These are phyloP conservation scores for Thalassoma bifasciatum DNA, from an alignment of 2,113 vertebrate genomes.

Conservation along the genomic window DNA sequence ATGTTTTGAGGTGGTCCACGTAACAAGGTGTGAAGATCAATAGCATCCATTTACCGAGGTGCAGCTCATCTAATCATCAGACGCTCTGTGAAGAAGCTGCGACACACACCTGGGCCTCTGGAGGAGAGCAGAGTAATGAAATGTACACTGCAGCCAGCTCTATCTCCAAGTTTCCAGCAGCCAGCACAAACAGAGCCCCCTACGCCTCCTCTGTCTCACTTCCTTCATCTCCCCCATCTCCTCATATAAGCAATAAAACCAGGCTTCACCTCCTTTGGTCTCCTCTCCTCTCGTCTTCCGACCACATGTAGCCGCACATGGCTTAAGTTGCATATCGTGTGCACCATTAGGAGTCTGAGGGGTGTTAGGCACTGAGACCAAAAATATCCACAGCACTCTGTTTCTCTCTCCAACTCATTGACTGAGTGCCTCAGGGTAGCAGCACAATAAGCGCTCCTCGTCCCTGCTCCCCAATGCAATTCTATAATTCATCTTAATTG, in stretches of 20 bases:
- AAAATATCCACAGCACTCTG: conserved; percentile 69
- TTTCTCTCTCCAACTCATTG: conserved; percentile 65
- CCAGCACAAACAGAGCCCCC: conserved; percentile 65
- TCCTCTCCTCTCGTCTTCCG: conserved; percentile 2
- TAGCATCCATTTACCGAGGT: conserved; percentile 78
- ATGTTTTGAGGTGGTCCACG: conserved; percentile 66
- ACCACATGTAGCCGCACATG: conserved; percentile 38
- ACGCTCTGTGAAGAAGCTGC: conserved; percentile 62
- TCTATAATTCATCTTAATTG: conserved; percentile 84
- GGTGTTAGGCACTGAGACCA: conserved; percentile 55
- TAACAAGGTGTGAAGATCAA: conserved; percentile 82
- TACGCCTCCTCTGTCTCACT: conserved; percentile 38
- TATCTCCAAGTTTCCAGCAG: conserved; percentile 55
- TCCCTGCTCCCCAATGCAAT: conserved; percentile 64
- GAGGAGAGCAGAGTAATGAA: conserved; percentile 79
- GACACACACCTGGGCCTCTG: conserved; percentile 67
- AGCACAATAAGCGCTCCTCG: conserved; percentile 59
- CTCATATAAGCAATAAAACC: conserved; percentile 71
- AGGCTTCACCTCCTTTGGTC: conserved; percentile 43
- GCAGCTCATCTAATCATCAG: conserved; percentile 78
- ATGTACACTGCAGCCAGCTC: conserved; percentile 70
- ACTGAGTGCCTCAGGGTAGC: conserved; percentile 62
- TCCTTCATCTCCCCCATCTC: conserved; percentile 47
- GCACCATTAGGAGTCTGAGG: conserved; percentile 64
- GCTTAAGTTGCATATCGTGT: conserved; percentile 60